These are phyloP conservation scores for Dicycla oo DNA, from an alignment of 2,888 invertebrate species.

Conservation along the genomic window DNA sequence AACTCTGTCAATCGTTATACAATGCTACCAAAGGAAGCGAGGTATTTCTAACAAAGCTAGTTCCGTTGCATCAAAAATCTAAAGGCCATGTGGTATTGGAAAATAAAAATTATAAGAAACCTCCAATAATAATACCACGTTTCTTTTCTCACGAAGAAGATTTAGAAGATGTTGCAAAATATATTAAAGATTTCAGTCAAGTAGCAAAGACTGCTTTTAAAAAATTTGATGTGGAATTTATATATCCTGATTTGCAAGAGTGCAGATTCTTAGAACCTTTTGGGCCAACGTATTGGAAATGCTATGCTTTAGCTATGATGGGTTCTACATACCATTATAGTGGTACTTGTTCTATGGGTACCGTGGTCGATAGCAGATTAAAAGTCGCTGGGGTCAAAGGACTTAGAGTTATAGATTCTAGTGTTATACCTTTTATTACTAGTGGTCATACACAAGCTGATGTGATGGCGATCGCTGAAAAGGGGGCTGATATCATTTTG, in stretches of 20 bases:
- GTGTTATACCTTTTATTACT: conserved; percentile 90
- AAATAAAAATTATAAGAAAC: conserved; percentile 86
- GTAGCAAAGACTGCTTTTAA: conserved; percentile 83
- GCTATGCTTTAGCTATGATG: conserved; percentile 49
- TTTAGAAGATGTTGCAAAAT: conserved; percentile 78
- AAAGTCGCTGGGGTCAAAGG: conserved; percentile 87
- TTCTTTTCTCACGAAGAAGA: conserved; percentile 89
- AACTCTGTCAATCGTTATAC: conserved; percentile 78
- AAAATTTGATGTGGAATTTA: conserved; percentile 72
- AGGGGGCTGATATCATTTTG: conserved; percentile 76
- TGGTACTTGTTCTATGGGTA: conserved; percentile 63
- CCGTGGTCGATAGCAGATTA: conserved; percentile 60
- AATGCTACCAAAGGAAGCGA: conserved; percentile 45
- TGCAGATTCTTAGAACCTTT: conserved; percentile 40
- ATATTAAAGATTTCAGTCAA: conserved; percentile 73
- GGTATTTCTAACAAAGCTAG: conserved; percentile 28
- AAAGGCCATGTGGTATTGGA: conserved; percentile 88
- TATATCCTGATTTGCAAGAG: conserved; percentile 53
- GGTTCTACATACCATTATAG: conserved; percentile 44
- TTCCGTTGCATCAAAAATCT: conserved; percentile 81
- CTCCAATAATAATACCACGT: conserved; percentile 90
- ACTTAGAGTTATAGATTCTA: conserved; percentile 91
- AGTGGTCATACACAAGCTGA: conserved; percentile 91
- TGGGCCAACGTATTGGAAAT: conserved; percentile 47
- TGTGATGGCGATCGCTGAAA: conserved; percentile 91